Conservation (phyloP, 2,797 vertebrate species). For the Cossypha dichroa region DNA sequence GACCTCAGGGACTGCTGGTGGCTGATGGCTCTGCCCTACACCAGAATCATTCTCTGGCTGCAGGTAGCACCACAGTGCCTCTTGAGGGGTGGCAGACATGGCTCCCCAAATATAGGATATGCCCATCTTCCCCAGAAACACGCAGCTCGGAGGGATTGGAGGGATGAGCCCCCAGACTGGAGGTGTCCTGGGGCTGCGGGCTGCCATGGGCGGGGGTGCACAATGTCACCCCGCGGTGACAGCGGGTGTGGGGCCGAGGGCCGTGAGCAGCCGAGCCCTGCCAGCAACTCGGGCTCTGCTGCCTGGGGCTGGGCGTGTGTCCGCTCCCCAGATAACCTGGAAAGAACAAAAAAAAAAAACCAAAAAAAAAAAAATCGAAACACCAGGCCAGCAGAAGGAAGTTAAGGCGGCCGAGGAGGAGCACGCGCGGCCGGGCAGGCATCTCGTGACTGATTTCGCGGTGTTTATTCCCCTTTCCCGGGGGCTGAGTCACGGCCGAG, state of each 20-base stretch:
- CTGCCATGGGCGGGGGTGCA: neutral
- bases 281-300: neutral
- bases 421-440: neutral
- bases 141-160: fast-evolving
- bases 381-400: neutral
- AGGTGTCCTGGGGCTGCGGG: neutral
- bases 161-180: no score
- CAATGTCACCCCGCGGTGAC: neutral
- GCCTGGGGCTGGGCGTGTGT: neutral
- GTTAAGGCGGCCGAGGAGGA: neutral
- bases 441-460: neutral
- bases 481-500: constrained; percentile 27
- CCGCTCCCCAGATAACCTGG: neutral
- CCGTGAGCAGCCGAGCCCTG: neutral
- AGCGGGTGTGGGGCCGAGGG: fast-evolving
- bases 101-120: neutral
- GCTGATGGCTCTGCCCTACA: neutral
- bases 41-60: neutral
- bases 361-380: no score
- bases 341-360: neutral
- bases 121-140: neutral
- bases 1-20: neutral
- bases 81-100: fast-evolving
- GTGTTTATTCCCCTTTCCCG: neutral
- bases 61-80: neutral